Base-by-base conservation (phyloP, 53 echinoderm and acorn worm species). In the Holothuria leucospilota region DNA sequence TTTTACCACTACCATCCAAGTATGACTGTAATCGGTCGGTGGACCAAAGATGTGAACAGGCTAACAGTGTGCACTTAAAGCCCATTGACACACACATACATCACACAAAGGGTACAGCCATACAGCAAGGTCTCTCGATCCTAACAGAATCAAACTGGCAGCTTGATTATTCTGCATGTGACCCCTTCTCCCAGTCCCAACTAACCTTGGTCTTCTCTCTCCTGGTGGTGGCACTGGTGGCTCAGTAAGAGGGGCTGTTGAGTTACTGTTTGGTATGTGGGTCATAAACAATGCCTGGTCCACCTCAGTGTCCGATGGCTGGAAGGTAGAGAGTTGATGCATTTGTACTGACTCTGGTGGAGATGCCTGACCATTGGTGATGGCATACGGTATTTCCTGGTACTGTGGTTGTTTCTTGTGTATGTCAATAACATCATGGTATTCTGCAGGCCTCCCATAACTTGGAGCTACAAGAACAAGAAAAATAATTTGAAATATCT, bases 351-450 rank as follows among this genome's bases (percentile, higher is more conserved):
- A 26, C 59, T 61, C 59, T 80, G 80, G 38, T 30, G 80, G 80
- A 30, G 59, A 59, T 21, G 34, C 1, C 10, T 61, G 80, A 3
- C 80, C 80, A 18, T 80, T 80, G 7, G 15, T 59, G 18, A 58
- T 80, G 11, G 28, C 60, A 34, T 80, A 80, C 3, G 80, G 80
- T 59, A 80, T 80, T 59, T 80, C 80, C 80, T 80, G 80, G 62
- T 80, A 80, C 21, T 80, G 80, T 12, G 80, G 80, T 34, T 80
- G 80, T 24, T 29, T 59, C 61, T 10, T 80, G 0, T 62, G 24
- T 28, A 28, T 16, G 13, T 80, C 80, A 20, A 59, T 58, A 58
- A 80, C 80, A 14, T 62, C 56, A 61, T 80, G 80, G 61, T 80
- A 80, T 62, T 80, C 59, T 3, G 80, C 59, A 20, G 80, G 80